Base-by-base conservation (phyloP, 2,888 invertebrate species). In the Leptinotarsa tumamoca region DNA sequence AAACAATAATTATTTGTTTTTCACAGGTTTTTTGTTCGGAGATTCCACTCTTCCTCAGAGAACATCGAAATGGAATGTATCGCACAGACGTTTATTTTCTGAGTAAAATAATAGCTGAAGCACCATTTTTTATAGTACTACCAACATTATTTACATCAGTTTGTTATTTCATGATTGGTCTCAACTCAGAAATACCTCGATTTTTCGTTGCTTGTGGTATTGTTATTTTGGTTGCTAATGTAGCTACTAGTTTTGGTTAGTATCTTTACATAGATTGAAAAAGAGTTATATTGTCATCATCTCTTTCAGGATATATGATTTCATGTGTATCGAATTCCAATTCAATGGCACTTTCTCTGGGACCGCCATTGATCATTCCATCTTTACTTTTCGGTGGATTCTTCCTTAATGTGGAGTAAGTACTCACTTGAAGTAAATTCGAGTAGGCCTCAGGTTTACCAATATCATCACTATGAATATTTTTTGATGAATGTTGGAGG, bases 361-460 rank as follows among this genome's bases (percentile, higher is more conserved):
- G 97, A 0, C 97, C 98, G 1, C 96, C 98, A 4, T 91, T 98
- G 76, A 94, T 98, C 81, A 96, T 98, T 76, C 98, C 98, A 0
- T 95, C 98, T 87, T 91, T 98, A 89, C 90, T 99, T 21, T 98
- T 99, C 87, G 98, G 98, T 76, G 98, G 98, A 63, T 98, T 97
- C 90, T 98, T 98, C 89, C 90, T 98, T 61, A 98, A 98, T 87
- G 93, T 95, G 27, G 95, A 93, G 93, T 96, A 90, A 91, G 91
- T 89, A 7, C 66, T 67, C 50, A 49, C 49, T 61, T 33, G 18
- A 49, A 21, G n/a, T 5, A 58, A 18, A 17, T n/a, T 61, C 2
- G 7, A 43, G 43, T 43, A 43, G 43, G 43, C 43, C 3, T 43
- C 43, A 43, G 3, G 43, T 43, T 10, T 13, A 43, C 43, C 43